Conservation (phyloP, 2,888 invertebrate species). For the Myopa testacea region DNA sequence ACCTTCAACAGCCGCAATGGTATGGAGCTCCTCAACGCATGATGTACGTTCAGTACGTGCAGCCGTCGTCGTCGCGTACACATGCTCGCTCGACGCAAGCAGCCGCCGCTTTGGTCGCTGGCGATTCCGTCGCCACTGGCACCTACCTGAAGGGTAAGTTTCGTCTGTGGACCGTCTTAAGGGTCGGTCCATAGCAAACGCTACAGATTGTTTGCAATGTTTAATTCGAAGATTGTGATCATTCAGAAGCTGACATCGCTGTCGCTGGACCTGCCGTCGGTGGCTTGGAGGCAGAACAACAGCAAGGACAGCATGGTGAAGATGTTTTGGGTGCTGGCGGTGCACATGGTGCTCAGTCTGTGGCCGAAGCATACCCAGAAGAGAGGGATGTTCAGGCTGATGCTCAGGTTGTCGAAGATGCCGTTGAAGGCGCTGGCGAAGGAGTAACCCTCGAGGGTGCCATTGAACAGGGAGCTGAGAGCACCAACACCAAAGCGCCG, state of each 20-base stretch:
- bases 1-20: slow-evolving; percentile 60
- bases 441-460: slow-evolving; percentile 9
- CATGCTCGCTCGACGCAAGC: slow-evolving; percentile 63
- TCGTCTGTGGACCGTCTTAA: neutral
- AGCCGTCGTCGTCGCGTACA: slow-evolving; percentile 59
- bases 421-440: slow-evolving; percentile 38
- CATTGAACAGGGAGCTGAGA: slow-evolving; percentile 49
- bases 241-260: slow-evolving; percentile 60
- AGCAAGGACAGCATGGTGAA: slow-evolving; percentile 52
- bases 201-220: slow-evolving; percentile 3
- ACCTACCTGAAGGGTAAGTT: slow-evolving; percentile 65
- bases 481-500: slow-evolving; percentile 61
- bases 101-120: slow-evolving; percentile 66
- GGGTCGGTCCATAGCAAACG: neutral
- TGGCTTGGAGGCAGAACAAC: slow-evolving; percentile 41
- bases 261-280: slow-evolving; percentile 50
- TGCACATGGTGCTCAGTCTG: slow-evolving; percentile 59
- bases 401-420: slow-evolving; percentile 14
- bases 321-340: slow-evolving; percentile 59
- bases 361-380: slow-evolving; percentile 66
- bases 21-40: slow-evolving; percentile 55
- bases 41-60: slow-evolving; percentile 66
- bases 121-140: slow-evolving; percentile 64
- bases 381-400: slow-evolving; percentile 44
- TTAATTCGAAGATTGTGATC: slow-evolving; percentile 61